Conservation (phyloP, 2,113 vertebrate genomes). For the Phyllostomus hastatus region DNA sequence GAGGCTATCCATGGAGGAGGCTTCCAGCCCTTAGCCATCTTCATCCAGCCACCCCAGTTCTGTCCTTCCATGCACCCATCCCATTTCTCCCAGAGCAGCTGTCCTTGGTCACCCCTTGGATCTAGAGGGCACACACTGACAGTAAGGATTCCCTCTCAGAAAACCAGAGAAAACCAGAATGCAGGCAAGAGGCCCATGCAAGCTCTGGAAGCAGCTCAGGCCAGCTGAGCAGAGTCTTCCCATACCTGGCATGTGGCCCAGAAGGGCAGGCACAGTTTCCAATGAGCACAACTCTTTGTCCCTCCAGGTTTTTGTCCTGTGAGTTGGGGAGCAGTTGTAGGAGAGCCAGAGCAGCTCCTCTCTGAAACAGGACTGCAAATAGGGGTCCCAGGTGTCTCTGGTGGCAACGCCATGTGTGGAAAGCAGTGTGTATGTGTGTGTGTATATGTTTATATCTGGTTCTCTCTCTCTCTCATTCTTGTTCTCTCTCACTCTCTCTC, state of each 20-base stretch:
- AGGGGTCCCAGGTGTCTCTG: background rate
- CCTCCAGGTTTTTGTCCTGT: too few relatives aligned
- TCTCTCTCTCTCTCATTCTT: background rate
- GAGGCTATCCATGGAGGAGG: too few relatives aligned
- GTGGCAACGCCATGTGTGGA: background rate
- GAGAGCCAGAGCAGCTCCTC: background rate
- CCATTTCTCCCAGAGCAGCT: background rate
- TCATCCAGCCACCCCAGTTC: background rate
- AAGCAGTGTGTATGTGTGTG: background rate
- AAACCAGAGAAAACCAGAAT: background rate
- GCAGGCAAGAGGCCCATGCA: background rate
- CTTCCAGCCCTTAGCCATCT: background rate
- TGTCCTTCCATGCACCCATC: background rate
- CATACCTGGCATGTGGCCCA: rapidly evolving
- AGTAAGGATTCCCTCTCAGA: background rate
- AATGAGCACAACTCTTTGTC: background rate
- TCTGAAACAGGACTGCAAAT: background rate
- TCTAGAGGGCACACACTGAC: background rate
- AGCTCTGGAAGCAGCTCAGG: background rate
- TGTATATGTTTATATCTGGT: background rate
- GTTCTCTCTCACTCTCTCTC: background rate
- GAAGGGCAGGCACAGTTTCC: background rate
- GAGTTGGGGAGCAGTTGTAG: background rate
- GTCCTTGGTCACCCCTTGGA: background rate
- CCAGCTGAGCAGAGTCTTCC: background rate